Evolutionary conservation across 2,888 invertebrate genomes (phyloP).

Genomic region (Dimorphilus gyrociliatus): DNA sequence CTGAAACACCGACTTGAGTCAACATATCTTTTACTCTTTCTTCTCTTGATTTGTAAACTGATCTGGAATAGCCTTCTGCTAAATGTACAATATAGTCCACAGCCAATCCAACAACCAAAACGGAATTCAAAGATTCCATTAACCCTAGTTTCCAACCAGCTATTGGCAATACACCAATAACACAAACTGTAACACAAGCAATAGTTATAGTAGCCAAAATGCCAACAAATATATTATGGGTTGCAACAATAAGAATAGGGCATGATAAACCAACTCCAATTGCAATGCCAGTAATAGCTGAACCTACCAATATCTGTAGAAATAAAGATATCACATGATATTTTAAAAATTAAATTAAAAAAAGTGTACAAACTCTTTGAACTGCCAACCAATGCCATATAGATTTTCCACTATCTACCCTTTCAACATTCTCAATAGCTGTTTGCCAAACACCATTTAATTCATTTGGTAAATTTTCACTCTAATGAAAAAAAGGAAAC

Average conservation of each 20-base stretch:
- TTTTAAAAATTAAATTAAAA: too few relatives aligned
- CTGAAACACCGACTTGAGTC: constrained; percentile 18
- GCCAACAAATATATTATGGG: constrained; percentile 8
- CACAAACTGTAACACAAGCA: constrained; percentile 7
- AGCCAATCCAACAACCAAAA: constrained; percentile 20
- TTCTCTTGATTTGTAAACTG: constrained; percentile 11
- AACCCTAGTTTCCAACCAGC: constrained; percentile 12
- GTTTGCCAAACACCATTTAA: too few relatives aligned
- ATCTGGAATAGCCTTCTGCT: constrained; percentile 18
- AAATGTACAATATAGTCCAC: constrained; percentile 24
- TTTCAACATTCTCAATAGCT: too few relatives aligned
- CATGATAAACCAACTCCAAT: constrained; percentile 5
- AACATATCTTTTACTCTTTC: constrained; percentile 16
- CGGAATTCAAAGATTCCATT: constrained; percentile 20
- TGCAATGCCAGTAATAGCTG: constrained; percentile 3
- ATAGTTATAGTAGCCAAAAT: constrained; percentile 8
- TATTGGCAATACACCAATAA: constrained; percentile 10
- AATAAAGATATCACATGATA: background rate
- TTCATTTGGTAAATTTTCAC: too few relatives aligned
- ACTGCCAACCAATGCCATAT: too few relatives aligned
- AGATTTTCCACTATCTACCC: too few relatives aligned
- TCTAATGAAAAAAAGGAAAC: too few relatives aligned
- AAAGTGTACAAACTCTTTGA: too few relatives aligned
- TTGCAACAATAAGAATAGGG: constrained; percentile 5
- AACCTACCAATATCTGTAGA: constrained; percentile 4